These are phyloP conservation scores for Kryptolebias marmoratus DNA, from an alignment of 2,113 vertebrate species.

Conservation along the genomic window DNA sequence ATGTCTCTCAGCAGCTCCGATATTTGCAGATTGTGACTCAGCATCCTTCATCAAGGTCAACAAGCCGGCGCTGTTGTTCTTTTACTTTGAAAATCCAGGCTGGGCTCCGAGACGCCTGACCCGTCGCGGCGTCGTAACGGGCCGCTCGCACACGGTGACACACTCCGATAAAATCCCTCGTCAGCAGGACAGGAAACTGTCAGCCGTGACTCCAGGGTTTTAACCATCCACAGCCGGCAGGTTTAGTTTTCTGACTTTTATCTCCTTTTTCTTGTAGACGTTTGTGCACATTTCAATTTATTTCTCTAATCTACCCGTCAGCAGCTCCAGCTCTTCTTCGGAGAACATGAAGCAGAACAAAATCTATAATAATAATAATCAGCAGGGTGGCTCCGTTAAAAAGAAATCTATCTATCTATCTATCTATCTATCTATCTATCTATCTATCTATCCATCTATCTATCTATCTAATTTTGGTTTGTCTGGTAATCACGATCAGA, in stretches of 20 bases:
- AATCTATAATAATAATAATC: not conserved
- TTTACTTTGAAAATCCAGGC: constrained; percentile 32
- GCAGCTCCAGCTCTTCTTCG: not conserved
- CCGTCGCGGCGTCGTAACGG: constrained; percentile 56
- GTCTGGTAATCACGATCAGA: too few relatives aligned
- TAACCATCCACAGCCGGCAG: constrained; percentile 11
- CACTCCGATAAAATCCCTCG: constrained; percentile 53
- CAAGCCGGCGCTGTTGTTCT: constrained; percentile 40
- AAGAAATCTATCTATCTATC: too few relatives aligned
- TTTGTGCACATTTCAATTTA: not conserved
- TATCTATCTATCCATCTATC: too few relatives aligned
- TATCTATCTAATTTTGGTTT: too few relatives aligned
- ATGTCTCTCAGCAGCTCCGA: constrained; percentile 40
- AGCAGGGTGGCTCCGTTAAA: too few relatives aligned
- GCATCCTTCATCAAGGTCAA: constrained; percentile 73
- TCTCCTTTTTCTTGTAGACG: not conserved
- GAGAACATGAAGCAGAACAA: not conserved
- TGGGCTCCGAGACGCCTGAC: constrained; percentile 10
- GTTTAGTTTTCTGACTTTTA: not conserved
- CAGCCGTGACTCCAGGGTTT: constrained; percentile 33
- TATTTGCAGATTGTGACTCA: constrained; percentile 70
- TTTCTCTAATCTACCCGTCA: not conserved
- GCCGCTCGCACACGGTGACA: constrained; percentile 2
- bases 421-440: too few relatives aligned
- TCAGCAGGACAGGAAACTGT: constrained; percentile 53